Percentiles rank a stretch among this genome's conserved stretches.
phyloP scores from a whole-genome alignment of 2,888 invertebrate species.

The Sarcophaga carnaria region DNA sequence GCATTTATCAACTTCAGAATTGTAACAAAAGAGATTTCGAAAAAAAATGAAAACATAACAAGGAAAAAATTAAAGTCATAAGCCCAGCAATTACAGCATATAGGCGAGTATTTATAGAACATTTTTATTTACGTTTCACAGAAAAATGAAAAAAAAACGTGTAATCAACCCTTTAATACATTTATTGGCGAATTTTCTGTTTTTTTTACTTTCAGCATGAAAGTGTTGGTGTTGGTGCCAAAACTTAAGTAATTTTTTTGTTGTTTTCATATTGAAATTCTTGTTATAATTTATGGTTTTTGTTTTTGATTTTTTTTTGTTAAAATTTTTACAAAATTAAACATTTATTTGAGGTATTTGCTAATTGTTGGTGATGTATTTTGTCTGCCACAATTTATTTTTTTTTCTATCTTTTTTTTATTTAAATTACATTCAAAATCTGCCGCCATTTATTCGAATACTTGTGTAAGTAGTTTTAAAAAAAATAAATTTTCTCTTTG shows the following conservation, averaged over 20 bases:
- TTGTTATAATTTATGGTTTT: too few species aligned
- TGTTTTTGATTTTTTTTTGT: neutral
- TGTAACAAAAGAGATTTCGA: neutral
- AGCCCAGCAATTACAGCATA: too few species aligned
- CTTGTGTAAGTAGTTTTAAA: slow-evolving; percentile 9
- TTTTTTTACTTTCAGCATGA: neutral
- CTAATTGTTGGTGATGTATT: neutral
- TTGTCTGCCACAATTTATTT: neutral
- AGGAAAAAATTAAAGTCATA: too few species aligned
- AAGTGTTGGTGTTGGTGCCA: neutral
- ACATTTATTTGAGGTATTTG: neutral
- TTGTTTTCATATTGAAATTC: neutral
- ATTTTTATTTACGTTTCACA: neutral
- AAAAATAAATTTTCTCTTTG: neutral
- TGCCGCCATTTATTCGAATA: slow-evolving; percentile 1
- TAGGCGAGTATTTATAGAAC: neutral
- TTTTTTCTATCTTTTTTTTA: too few species aligned
- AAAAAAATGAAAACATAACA: neutral
- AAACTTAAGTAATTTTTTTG: neutral
- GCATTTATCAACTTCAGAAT: slow-evolving; percentile 51
- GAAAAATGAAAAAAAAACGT: too few species aligned
- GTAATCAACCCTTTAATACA: too few species aligned
- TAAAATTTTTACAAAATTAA: neutral
- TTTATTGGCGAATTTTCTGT: too few species aligned
- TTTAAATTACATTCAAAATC: neutral